These are phyloP conservation scores for Verasper variegatus DNA, from an alignment of 2,113 vertebrate genomes.

Conservation along the genomic window DNA sequence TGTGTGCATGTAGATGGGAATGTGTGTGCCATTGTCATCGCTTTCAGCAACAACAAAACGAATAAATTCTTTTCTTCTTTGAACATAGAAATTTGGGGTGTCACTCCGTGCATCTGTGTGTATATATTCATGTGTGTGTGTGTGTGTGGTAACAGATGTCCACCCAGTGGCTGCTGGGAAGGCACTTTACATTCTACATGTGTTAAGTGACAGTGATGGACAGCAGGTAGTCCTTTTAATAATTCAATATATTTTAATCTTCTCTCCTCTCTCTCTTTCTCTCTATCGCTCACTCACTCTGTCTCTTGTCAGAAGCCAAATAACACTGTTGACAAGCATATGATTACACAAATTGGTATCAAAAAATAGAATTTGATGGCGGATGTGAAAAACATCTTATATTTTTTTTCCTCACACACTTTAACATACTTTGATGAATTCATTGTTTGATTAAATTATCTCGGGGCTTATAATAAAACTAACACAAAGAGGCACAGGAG, in stretches of 20 bases:
- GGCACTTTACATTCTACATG: slow-evolving; percentile 77
- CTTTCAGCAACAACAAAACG: slow-evolving; percentile 76
- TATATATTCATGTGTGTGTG: slow-evolving; percentile 29
- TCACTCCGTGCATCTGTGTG: slow-evolving; percentile 27
- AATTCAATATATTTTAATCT: slow-evolving; percentile 82
- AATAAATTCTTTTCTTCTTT: slow-evolving; percentile 73
- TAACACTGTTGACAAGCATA: slow-evolving; percentile 67
- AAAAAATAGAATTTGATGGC: slow-evolving; percentile 35
- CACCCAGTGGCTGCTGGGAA: slow-evolving; percentile 77
- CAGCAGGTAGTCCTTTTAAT: slow-evolving; percentile 84
- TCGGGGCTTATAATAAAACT: not conserved
- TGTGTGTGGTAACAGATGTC: slow-evolving; percentile 81
- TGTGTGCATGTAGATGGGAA: slow-evolving; percentile 33
- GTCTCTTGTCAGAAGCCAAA: slow-evolving; percentile 66
- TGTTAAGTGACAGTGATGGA: slow-evolving; percentile 85
- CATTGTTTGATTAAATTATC: slow-evolving; percentile 28
- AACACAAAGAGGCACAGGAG: slow-evolving; percentile 7
- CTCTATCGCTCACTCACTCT: slow-evolving; percentile 19
- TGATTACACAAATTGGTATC: slow-evolving; percentile 66
- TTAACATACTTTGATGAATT: slow-evolving; percentile 45
- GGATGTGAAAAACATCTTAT: slow-evolving; percentile 21
- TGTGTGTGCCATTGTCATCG: slow-evolving; percentile 34
- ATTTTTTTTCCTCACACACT: slow-evolving; percentile 6
- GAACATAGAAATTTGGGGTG: slow-evolving; percentile 58
- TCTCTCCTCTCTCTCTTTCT: slow-evolving; percentile 41